These are phyloP conservation scores for Monodelphis domestica DNA, from an alignment of 2,797 vertebrate species.

Conservation along the genomic window DNA sequence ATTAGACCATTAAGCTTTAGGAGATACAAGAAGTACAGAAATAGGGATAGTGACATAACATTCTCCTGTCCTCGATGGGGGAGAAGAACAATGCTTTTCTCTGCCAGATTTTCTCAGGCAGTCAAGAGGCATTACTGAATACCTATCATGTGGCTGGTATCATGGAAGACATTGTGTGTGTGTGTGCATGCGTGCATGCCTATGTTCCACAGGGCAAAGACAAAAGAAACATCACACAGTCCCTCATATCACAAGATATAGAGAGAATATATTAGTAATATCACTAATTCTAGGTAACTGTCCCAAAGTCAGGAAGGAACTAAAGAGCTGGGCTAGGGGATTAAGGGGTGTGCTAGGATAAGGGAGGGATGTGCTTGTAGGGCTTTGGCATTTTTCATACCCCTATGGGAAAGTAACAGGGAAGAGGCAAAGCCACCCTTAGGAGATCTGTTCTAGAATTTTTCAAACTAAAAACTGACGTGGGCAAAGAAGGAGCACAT, in stretches of 20 bases:
- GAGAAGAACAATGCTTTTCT: too few relatives aligned
- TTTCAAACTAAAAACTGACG: not conserved
- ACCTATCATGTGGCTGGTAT: not conserved
- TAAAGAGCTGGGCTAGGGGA: not conserved
- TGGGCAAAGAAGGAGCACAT: not conserved
- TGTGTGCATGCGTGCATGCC: not conserved
- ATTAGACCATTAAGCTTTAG: not conserved
- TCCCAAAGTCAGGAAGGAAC: not conserved
- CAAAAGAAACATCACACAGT: not conserved
- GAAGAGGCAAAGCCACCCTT: not conserved
- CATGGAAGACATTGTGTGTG: too few relatives aligned
- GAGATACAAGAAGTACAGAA: not conserved
- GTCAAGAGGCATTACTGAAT: not conserved
- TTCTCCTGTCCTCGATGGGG: not conserved
- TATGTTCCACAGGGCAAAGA: not conserved
- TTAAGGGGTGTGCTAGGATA: not conserved
- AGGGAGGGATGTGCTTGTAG: not conserved
- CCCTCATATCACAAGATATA: not conserved
- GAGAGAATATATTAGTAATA: not conserved
- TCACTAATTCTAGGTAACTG: not conserved
- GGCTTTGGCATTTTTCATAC: not conserved
- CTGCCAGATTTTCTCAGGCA: not conserved
- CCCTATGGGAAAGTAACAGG: not conserved
- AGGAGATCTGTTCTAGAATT: not conserved
- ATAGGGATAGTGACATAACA: not conserved